Percentiles rank a stretch among this genome's conserved stretches.
These are phyloP conservation scores for Macrochelys suwanniensis DNA, from an alignment of 2,797 vertebrate genomes.

Conservation along the genomic window DNA sequence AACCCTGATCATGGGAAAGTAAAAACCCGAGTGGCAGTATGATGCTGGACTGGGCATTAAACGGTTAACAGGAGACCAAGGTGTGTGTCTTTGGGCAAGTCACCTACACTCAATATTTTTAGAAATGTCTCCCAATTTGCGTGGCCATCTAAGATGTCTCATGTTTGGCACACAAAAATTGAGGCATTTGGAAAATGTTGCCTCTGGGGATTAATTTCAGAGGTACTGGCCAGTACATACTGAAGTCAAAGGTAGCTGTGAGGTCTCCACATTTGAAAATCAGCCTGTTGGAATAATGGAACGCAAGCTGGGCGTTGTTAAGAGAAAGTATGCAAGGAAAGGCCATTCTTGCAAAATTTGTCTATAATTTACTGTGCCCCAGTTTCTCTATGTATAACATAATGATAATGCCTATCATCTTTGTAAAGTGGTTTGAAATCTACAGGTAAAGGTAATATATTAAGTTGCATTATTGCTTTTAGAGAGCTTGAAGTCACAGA, in stretches of 20 bases:
- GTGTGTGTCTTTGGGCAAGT: not conserved
- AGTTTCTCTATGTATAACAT: not conserved
- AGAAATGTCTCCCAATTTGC: not conserved
- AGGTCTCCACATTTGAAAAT: not conserved
- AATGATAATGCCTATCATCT: not conserved
- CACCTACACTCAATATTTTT: not conserved
- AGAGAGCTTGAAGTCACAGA: fast-evolving
- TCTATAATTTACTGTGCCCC: not conserved
- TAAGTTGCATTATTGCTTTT: fast-evolving
- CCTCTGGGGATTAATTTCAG: not conserved
- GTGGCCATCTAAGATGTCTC: not conserved
- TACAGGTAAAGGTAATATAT: fast-evolving
- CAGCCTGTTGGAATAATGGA: not conserved
- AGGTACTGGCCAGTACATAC: not conserved
- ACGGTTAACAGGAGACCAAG: not conserved
- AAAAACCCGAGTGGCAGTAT: not conserved
- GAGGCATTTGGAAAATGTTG: not conserved
- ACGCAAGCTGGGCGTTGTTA: not conserved
- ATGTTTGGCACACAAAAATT: not conserved
- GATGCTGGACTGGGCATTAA: fast-evolving
- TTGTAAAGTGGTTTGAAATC: not conserved
- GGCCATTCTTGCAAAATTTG: not conserved
- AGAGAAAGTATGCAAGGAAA: not conserved
- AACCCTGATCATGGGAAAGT: not conserved
- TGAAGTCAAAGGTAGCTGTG: not conserved